These are phyloP conservation scores for Hipparchia semele DNA, from an alignment of 2,888 invertebrate species.

Conservation along the genomic window DNA sequence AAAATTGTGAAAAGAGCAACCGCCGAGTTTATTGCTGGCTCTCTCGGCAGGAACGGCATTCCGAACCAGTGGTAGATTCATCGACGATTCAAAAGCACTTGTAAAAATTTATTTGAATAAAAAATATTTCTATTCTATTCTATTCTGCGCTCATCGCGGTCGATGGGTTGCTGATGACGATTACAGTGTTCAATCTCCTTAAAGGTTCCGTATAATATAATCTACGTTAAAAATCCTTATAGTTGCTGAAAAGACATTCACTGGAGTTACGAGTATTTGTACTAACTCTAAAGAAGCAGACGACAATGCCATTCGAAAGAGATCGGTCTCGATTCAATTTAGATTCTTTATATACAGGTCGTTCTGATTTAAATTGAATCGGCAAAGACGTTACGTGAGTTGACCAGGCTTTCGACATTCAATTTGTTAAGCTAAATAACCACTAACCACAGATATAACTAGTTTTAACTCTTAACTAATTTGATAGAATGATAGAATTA, in stretches of 20 bases:
- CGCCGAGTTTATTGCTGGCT: too few species aligned
- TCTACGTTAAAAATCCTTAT: conserved; percentile 8
- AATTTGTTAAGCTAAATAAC: neutral
- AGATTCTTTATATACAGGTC: conserved; percentile 24
- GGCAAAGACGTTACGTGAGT: conserved; percentile 2
- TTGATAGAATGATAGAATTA: neutral
- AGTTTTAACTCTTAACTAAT: neutral
- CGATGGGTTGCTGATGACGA: too few species aligned
- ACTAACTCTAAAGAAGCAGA: conserved; percentile 6
- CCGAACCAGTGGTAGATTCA: too few species aligned
- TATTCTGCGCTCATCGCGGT: too few species aligned
- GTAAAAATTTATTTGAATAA: too few species aligned
- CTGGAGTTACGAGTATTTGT: neutral
- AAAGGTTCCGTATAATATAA: too few species aligned
- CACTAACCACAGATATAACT: neutral
- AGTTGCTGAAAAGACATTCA: conserved; percentile 11
- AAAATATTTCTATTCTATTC: too few species aligned
- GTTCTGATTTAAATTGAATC: conserved; percentile 13
- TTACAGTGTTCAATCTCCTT: too few species aligned
- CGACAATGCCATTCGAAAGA: conserved; percentile 23
- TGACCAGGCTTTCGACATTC: conserved; percentile 8
- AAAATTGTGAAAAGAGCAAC: too few species aligned
- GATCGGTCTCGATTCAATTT: conserved; percentile 31
- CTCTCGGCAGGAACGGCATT: too few species aligned
- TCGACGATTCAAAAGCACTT: too few species aligned